Percentiles rank a stretch among this genome's conserved stretches.
Evolutionary conservation across 2,797 vertebrate genomes (phyloP).

Genomic region (Margarornis squamiger): DNA sequence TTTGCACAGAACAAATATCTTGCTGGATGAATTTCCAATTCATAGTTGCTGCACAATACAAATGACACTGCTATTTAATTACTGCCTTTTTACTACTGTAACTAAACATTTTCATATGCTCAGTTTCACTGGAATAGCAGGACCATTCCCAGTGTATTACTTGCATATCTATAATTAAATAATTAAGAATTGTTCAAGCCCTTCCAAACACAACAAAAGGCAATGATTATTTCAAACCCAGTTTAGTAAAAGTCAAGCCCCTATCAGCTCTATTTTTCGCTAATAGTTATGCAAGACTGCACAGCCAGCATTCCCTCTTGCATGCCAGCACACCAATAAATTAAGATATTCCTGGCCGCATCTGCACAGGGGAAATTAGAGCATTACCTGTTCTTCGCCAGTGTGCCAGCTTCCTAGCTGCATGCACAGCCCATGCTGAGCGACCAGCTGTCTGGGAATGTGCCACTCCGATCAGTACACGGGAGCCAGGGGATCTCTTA

Average conservation of each 20-base stretch:
- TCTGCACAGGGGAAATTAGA: constrained; percentile 89
- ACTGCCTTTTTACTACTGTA: constrained; percentile 76
- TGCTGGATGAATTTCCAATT: constrained; percentile 48
- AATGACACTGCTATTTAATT: constrained; percentile 78
- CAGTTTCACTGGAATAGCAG: constrained; percentile 78
- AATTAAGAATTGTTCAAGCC: constrained; percentile 82
- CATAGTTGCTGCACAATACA: constrained; percentile 59
- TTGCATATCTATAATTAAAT: constrained; percentile 82
- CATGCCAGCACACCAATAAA: constrained; percentile 89
- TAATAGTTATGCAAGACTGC: constrained; percentile 84
- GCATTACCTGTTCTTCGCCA: constrained; percentile 88
- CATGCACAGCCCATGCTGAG: constrained; percentile 87
- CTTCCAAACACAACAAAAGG: constrained; percentile 82
- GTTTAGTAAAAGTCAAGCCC: constrained; percentile 80
- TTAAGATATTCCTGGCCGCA: constrained; percentile 90
- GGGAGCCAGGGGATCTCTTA: constrained; percentile 84
- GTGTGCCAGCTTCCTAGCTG: constrained; percentile 84
- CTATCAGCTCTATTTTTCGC: constrained; percentile 78
- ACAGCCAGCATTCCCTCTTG: constrained; percentile 81
- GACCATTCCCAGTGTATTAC: constrained; percentile 79
- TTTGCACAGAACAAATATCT: constrained; percentile 49
- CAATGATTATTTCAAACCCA: constrained; percentile 77
- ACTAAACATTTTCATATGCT: constrained; percentile 81
- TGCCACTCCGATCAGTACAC: constrained; percentile 84
- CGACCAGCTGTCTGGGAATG: constrained; percentile 88